Percentiles rank a stretch among this genome's conserved stretches.
phyloP scores from a whole-genome alignment of 1,140 invertebrate genomes.

The Metaphire vulgaris region DNA sequence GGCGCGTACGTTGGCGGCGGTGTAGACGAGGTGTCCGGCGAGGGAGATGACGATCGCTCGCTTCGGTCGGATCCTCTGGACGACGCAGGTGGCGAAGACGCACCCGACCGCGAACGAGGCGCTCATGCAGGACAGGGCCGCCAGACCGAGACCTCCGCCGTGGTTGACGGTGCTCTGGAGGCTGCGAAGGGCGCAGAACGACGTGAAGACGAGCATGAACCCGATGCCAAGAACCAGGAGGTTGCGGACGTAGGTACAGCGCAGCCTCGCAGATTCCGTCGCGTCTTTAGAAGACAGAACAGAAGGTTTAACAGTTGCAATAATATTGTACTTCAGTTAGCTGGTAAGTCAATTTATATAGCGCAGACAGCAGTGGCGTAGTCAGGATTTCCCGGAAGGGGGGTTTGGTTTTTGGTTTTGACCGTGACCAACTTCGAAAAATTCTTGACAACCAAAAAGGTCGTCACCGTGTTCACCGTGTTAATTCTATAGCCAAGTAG shows the following conservation, averaged over 20 bases:
- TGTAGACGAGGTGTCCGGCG: conserved; percentile 42
- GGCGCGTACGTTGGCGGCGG: conserved; percentile 46
- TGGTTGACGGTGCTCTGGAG: conserved; percentile 47
- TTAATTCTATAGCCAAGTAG: too few relatives aligned
- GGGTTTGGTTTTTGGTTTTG: too few relatives aligned
- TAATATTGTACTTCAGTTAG: too few relatives aligned
- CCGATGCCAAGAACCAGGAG: conserved; percentile 44
- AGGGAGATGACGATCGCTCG: conserved; percentile 43
- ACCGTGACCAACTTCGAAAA: too few relatives aligned
- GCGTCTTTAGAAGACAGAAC: too few relatives aligned
- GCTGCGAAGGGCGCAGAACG: conserved; percentile 47
- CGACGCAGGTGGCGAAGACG: conserved; percentile 41
- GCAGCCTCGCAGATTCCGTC: conserved; percentile 6
- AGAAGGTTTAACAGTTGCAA: too few relatives aligned
- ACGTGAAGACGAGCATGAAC: conserved; percentile 46
- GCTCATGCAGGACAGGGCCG: conserved; percentile 42
- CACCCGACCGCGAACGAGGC: conserved; percentile 44
- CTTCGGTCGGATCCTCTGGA: conserved; percentile 46
- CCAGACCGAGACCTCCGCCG: conserved; percentile 39
- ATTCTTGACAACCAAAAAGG: too few relatives aligned
- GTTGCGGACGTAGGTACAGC: conserved; percentile 36
- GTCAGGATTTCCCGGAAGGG: too few relatives aligned
- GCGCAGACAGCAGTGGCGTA: too few relatives aligned
- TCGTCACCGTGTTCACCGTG: too few relatives aligned
- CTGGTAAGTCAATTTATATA: too few relatives aligned